Evolutionary conservation across 2,113 vertebrate species (phyloP).

Genomic region (Euleptes europaea): DNA sequence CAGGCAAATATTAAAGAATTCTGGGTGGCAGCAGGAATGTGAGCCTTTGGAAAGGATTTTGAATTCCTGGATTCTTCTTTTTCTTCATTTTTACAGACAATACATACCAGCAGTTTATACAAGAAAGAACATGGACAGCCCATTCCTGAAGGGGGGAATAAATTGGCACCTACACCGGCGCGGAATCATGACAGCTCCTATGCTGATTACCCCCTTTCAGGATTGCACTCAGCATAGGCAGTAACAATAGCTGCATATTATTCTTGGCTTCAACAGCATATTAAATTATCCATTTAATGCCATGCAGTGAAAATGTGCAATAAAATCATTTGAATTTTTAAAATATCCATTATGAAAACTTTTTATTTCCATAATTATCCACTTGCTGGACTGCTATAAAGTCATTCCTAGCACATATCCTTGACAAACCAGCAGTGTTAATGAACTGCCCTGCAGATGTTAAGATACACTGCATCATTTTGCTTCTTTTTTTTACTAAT

Average conservation of each 20-base stretch:
- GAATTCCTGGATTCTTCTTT: constrained; percentile 10
- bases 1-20: not conserved
- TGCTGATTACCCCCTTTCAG: no score
- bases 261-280: constrained; percentile 41
- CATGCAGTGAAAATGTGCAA: constrained; percentile 49
- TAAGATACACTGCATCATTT: constrained; percentile 12
- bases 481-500: not conserved
- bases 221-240: not conserved
- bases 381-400: constrained; percentile 47
- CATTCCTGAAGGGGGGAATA: no score
- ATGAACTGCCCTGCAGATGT: not conserved
- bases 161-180: no score
- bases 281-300: constrained; percentile 41
- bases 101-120: not conserved
- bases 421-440: constrained; percentile 26
- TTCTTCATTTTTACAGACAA: not conserved
- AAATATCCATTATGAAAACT: constrained; percentile 26
- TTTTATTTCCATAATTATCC: constrained; percentile 53
- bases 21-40: not conserved
- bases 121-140: constrained; percentile 21
- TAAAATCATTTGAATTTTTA: constrained; percentile 24
- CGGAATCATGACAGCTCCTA: no score
- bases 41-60: constrained; percentile 23
- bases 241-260: constrained; percentile 29
- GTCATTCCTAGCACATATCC: constrained; percentile 32